Evolutionary conservation across 2,113 vertebrate species (phyloP).

Genomic region (Micronycteris hirsuta): DNA sequence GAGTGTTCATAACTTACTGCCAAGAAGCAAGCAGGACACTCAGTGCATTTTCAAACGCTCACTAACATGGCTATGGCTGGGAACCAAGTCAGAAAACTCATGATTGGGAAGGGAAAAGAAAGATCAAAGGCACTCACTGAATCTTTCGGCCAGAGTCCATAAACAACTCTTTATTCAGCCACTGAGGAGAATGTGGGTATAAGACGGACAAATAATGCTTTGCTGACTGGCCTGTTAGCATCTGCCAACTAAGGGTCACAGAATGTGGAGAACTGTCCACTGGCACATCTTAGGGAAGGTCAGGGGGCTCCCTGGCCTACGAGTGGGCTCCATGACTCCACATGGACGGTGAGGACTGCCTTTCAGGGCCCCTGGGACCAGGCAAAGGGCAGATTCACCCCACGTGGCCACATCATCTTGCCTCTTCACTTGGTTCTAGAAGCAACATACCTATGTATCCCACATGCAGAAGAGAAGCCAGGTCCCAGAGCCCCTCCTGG

Average conservation of each 20-base stretch:
- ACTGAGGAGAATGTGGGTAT: rapidly evolving
- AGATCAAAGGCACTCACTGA: rapidly evolving
- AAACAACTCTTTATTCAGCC: neutral
- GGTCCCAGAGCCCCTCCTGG: neutral
- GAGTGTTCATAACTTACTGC: neutral
- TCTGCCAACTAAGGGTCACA: neutral
- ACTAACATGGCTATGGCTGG: rapidly evolving
- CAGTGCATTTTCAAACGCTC: too few species aligned
- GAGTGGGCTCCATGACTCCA: rapidly evolving
- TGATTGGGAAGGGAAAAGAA: rapidly evolving
- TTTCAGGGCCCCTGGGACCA: neutral
- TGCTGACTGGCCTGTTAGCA: too few species aligned
- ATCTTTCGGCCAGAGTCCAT: neutral
- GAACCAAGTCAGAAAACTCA: neutral
- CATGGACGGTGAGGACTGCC: rapidly evolving
- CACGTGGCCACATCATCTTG: rapidly evolving
- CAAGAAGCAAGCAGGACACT: rapidly evolving
- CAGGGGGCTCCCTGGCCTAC: too few species aligned
- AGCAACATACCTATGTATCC: rapidly evolving
- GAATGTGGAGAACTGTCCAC: neutral
- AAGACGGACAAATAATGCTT: neutral
- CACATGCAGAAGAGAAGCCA: rapidly evolving
- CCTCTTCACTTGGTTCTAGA: neutral
- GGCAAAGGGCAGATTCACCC: too few species aligned
- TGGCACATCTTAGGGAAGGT: rapidly evolving